Conservation (phyloP, 1,140 invertebrate species). For the Pseudobourletiella spinata region DNA sequence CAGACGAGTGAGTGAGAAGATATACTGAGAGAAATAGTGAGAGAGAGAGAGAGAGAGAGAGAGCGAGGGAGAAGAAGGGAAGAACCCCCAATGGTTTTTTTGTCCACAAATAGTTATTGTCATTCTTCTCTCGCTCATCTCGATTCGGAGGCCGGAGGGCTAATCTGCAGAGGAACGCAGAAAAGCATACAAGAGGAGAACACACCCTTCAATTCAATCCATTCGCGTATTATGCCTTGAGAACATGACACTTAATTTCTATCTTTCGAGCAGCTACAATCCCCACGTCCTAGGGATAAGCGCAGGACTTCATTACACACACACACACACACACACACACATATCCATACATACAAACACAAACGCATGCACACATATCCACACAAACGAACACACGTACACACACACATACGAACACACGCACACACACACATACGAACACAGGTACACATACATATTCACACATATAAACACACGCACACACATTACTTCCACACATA, state of each 20-base stretch:
- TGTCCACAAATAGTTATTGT: slow-evolving; percentile 30
- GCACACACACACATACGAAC: no score
- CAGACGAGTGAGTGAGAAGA: no score
- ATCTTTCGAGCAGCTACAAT: slow-evolving; percentile 2
- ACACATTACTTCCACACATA: no score
- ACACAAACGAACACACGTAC: neutral
- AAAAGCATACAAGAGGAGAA: slow-evolving; percentile 21
- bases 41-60: no score
- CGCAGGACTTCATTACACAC: slow-evolving; percentile 1
- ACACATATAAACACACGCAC: no score
- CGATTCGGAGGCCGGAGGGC: slow-evolving; percentile 13
- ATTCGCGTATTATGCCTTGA: slow-evolving; percentile 17
- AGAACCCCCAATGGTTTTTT: slow-evolving; percentile 15
- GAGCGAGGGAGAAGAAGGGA: neutral
- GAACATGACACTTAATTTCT: slow-evolving; percentile 27
- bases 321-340: slow-evolving; percentile 8
- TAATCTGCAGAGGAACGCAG: slow-evolving; percentile 25
- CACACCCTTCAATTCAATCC: slow-evolving; percentile 28
- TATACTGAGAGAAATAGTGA: no score
- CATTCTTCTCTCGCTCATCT: slow-evolving; percentile 27
- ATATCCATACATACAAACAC: neutral
- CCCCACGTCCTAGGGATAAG: slow-evolving; percentile 3
- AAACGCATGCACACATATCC: neutral
- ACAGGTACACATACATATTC: no score
- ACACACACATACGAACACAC: no score